Percentiles rank a stretch among this genome's conserved stretches.
phyloP scores from a whole-genome alignment of 2,888 invertebrate species.

The Nematopogon swammerdamellus region DNA sequence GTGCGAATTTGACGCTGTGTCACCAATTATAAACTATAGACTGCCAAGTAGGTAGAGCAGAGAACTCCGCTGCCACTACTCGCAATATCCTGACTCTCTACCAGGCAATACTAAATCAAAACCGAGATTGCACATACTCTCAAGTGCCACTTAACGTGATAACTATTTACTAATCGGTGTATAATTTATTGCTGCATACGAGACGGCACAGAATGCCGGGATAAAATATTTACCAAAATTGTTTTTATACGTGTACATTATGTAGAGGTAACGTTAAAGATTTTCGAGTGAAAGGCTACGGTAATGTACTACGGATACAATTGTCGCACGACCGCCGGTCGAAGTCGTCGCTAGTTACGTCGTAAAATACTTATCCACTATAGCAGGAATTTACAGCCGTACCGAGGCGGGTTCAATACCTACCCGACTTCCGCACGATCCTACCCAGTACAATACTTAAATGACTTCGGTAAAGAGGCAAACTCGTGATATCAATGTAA shows the following conservation, averaged over 20 bases:
- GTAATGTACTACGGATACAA: conserved; percentile 57
- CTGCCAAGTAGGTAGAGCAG: too few species aligned
- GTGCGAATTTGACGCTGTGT: not conserved
- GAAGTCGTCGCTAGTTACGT: conserved; percentile 48
- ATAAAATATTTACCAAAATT: conserved; percentile 51
- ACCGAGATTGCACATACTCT: conserved; percentile 10
- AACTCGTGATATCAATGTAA: conserved; percentile 47
- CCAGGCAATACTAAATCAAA: too few species aligned
- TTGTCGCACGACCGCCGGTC: conserved; percentile 55
- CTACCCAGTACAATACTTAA: not conserved
- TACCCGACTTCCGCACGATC: not conserved
- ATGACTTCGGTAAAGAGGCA: conserved; percentile 20
- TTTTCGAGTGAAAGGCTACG: conserved; percentile 52
- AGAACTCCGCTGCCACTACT: too few species aligned
- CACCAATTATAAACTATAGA: not conserved
- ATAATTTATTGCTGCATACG: conserved; percentile 54
- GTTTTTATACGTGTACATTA: conserved; percentile 15
- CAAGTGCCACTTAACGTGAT: conserved; percentile 37
- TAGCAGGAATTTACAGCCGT: conserved; percentile 49
- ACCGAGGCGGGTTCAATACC: conserved; percentile 28
- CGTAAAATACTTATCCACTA: conserved; percentile 48
- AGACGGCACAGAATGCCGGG: conserved; percentile 55
- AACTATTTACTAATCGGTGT: conserved; percentile 41
- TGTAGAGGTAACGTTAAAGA: conserved; percentile 57
- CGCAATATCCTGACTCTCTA: too few species aligned